Evolutionary conservation across 1,140 invertebrate genomes (phyloP).

Genomic region (Adoxophyes honmai): DNA sequence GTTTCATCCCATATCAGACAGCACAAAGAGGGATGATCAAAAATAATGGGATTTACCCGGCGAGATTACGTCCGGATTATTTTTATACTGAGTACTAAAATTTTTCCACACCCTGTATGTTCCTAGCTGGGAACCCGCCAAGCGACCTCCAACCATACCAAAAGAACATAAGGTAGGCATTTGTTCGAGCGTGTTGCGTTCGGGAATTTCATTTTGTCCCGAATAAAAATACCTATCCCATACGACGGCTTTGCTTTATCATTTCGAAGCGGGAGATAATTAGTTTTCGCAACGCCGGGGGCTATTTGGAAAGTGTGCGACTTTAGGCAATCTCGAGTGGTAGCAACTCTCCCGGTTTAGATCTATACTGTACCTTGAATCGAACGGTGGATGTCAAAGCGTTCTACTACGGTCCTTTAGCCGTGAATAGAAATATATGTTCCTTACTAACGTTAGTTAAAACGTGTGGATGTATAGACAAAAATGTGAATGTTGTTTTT

Average conservation of each 20-base stretch:
- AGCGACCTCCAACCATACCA: not conserved
- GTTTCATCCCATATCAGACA: constrained; percentile 1
- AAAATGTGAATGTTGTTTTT: too few relatives aligned
- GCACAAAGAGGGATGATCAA: constrained; percentile 57
- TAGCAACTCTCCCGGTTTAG: too few relatives aligned
- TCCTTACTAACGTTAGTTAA: too few relatives aligned
- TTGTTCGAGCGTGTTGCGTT: constrained; percentile 14
- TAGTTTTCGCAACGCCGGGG: constrained; percentile 68
- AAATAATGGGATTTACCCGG: constrained; percentile 74
- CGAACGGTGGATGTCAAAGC: too few relatives aligned
- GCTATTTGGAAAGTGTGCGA: constrained; percentile 41
- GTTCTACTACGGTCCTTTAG: too few relatives aligned
- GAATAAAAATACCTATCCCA: constrained; percentile 71
- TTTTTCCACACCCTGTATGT: constrained; percentile 29
- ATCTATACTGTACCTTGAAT: too few relatives aligned
- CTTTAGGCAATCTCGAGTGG: not conserved
- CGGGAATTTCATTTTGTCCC: constrained; percentile 67
- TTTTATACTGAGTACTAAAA: constrained; percentile 59
- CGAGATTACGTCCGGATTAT: constrained; percentile 76
- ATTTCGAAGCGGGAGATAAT: constrained; percentile 69
- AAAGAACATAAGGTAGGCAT: constrained; percentile 21
- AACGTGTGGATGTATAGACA: too few relatives aligned
- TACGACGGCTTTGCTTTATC: constrained; percentile 75
- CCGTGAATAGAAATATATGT: too few relatives aligned
- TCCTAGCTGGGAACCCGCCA: not conserved